Evolutionary conservation across 2,797 vertebrate genomes (phyloP), one percentile per base, ranked within the genome.

Genomic region (Syndactyla subalaris): DNA sequence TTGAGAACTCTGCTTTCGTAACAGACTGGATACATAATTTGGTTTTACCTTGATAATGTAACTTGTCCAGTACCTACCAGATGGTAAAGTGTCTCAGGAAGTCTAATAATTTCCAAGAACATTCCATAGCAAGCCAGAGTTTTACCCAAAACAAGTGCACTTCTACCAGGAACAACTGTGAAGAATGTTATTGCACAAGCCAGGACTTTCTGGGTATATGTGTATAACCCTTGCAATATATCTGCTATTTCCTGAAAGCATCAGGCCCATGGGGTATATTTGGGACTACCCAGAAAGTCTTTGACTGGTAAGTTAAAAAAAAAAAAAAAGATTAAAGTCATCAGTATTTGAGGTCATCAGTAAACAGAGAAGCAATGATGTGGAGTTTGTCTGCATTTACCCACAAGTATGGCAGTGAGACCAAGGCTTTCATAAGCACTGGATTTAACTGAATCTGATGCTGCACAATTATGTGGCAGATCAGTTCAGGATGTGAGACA

Each of bases 91-190:
- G 54, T 66, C 29, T 22, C 36, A 75, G 51, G 51, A 88, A 83
- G 58, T 68, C 51, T n/a, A 88, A 58, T 23, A 68, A 83, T 68
- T 96, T 91, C 92, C 14, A 3, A 65, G 36, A 94, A 85, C 16
- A 66, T 19, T 30, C 26, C 36, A 75, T 11, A 78, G 61, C 30
- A 91, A 83, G 93, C 3, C n/a, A 75, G 36, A 32, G 9, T 49
- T 84, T 85, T 83, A 80, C 14, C 38, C 43, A 75, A 75, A 94
- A 65, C 0, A 5, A 73, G 68, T 54, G 39, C 48, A 45, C 74
- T 70, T 45, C 16, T 68, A 68, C 38, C 43, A 65, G n/a, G 59
- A 75, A 86, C 39, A 75, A 43, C 41, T 34, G 18, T 55, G 27
- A 93, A 84, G 62, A 67, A 68, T 0, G 1, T 39, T 71, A 82